Percentiles rank a stretch among this genome's conserved stretches.
These are phyloP conservation scores for Lampris megalopsis DNA, from an alignment of 2,113 vertebrate genomes.

Conservation along the genomic window DNA sequence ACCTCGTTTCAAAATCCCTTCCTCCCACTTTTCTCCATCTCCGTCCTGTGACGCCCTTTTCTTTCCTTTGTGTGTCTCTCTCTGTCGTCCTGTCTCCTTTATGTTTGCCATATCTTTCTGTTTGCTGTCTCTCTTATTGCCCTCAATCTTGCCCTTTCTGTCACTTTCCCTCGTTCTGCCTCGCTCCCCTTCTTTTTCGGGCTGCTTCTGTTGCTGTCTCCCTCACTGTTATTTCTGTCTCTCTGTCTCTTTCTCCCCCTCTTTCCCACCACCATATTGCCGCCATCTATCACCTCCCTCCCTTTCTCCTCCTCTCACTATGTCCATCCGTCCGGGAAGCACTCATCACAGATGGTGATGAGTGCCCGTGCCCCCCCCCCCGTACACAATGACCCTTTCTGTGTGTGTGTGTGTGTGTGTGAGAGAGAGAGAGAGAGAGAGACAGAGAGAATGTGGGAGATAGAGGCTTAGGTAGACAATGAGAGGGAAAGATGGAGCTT, in stretches of 20 bases:
- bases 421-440: neutral
- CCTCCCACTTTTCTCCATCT: constrained; percentile 4
- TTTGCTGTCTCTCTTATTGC: neutral
- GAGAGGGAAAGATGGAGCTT: neutral
- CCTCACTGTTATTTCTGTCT: neutral
- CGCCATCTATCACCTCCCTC: constrained; percentile 50
- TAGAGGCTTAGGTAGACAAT: neutral
- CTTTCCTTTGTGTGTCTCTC: neutral
- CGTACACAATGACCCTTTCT: too few species aligned
- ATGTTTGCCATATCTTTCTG: neutral
- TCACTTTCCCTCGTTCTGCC: neutral
- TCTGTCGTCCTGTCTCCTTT: neutral
- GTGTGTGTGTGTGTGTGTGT: too few species aligned
- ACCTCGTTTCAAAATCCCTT: neutral
- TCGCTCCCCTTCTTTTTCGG: neutral
- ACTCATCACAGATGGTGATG: constrained; percentile 63
- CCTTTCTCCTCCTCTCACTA: constrained; percentile 33
- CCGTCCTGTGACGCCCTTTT: neutral
- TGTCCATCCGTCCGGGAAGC: constrained; percentile 65
- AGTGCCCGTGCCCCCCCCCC: neutral
- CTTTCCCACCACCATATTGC: neutral
- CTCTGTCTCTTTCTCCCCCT: neutral
- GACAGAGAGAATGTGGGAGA: neutral
- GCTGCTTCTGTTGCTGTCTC: neutral
- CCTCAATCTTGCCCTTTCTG: neutral